These are phyloP conservation scores for Lucilia cuprina DNA, from an alignment of 1,140 invertebrate genomes.

Conservation along the genomic window DNA sequence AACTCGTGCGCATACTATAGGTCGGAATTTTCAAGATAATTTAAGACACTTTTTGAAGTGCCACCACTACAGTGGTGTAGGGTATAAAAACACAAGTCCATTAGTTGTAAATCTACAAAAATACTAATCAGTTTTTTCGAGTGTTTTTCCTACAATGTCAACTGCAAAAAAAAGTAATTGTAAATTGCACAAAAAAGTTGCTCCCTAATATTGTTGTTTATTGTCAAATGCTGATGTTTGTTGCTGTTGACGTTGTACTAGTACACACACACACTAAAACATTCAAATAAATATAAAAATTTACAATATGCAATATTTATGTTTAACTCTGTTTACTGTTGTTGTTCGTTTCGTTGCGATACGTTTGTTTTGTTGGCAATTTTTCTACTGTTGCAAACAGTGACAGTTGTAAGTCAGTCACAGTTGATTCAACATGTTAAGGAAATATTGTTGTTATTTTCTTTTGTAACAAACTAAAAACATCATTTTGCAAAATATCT, in stretches of 20 bases:
- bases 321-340: background rate
- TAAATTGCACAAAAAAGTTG: background rate
- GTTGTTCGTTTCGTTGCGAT: background rate
- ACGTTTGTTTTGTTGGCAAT: background rate
- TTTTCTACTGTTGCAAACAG: background rate
- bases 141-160: no score
- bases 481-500: background rate
- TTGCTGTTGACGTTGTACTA: background rate
- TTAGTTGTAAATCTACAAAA: no score
- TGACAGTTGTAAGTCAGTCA: constrained; percentile 14
- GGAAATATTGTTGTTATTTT: background rate
- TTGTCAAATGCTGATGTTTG: constrained; percentile 1
- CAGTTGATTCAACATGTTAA: constrained; percentile 14
- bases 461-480: background rate
- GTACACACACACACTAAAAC: background rate
- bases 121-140: no score
- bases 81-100: no score
- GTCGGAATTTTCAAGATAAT: no score
- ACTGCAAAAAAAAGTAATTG: background rate
- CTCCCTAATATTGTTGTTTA: constrained; percentile 11
- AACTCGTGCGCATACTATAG: no score
- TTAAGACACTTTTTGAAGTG: no score
- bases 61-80: no score
- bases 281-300: background rate
- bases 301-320: background rate